phyloP scores from a whole-genome alignment of 2,113 vertebrate species.

The Leptobrachium leishanense region DNA sequence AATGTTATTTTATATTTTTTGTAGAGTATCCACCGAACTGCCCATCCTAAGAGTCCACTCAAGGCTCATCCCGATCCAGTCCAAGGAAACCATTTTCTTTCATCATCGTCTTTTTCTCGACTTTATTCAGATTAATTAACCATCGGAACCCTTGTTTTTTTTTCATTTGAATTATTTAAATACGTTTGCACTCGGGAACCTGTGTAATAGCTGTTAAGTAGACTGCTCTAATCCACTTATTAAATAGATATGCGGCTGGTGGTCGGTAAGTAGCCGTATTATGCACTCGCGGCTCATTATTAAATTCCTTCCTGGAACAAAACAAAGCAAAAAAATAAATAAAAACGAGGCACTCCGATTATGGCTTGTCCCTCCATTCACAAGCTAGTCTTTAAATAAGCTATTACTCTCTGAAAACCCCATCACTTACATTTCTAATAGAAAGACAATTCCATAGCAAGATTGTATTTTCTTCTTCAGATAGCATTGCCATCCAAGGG shows the following conservation, averaged over 20 bases:
- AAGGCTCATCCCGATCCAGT: too few species aligned
- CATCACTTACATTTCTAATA: conserved; percentile 42
- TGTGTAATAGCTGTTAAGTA: background rate
- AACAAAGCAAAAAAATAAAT: background rate
- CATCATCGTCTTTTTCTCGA: too few species aligned
- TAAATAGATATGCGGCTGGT: conserved; percentile 14
- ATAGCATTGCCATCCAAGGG: conserved; percentile 70
- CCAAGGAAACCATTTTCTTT: too few species aligned
- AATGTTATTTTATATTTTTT: too few species aligned
- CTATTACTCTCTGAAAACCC: conserved; percentile 21
- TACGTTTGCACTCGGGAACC: too few species aligned
- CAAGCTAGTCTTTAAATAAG: conserved; percentile 40
- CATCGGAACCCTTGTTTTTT: too few species aligned
- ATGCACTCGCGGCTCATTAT: conserved; percentile 1
- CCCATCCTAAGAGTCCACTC: too few species aligned
- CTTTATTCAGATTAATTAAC: too few species aligned
- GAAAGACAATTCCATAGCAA: conserved; percentile 62
- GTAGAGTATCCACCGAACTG: too few species aligned
- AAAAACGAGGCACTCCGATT: background rate
- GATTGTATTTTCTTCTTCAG: conserved; percentile 68
- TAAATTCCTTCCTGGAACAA: conserved; percentile 33
- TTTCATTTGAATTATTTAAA: too few species aligned
- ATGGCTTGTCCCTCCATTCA: conserved; percentile 16
- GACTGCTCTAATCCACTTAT: conserved; percentile 16
- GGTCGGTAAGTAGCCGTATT: conserved; percentile 15